These are phyloP conservation scores for Ormyrus rosae DNA, from an alignment of 2,888 invertebrate species.

Conservation along the genomic window DNA sequence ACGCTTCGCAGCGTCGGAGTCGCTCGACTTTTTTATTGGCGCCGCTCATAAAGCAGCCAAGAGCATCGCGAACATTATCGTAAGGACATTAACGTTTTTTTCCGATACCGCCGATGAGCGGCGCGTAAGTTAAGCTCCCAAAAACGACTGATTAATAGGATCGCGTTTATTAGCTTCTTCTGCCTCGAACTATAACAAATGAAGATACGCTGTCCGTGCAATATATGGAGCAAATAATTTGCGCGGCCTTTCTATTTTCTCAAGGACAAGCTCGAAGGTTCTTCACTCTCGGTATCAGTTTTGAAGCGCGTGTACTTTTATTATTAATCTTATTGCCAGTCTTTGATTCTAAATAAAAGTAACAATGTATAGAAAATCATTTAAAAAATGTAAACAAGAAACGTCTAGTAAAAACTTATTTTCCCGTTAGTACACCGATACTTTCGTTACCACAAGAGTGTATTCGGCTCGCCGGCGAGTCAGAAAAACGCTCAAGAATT, in stretches of 20 bases:
- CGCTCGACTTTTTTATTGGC: constrained; percentile 21
- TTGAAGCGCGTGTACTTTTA: too few relatives aligned
- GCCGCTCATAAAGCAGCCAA: constrained; percentile 39
- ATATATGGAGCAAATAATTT: background rate
- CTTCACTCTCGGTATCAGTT: constrained; percentile 7
- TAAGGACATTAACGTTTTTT: constrained; percentile 5
- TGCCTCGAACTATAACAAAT: constrained; percentile 38
- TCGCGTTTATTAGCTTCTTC: constrained; percentile 42
- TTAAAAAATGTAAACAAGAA: too few relatives aligned
- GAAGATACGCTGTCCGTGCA: constrained; percentile 38
- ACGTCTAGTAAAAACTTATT: too few relatives aligned
- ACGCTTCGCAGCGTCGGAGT: constrained; percentile 9
- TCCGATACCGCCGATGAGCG: background rate
- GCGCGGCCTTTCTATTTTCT: too few relatives aligned
- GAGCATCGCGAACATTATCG: constrained; percentile 27
- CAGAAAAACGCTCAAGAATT: too few relatives aligned
- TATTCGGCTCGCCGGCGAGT: too few relatives aligned
- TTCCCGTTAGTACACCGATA: too few relatives aligned
- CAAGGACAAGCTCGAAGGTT: constrained; percentile 15
- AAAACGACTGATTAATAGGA: constrained; percentile 55
- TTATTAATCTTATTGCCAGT: too few relatives aligned
- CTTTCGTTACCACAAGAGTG: too few relatives aligned
- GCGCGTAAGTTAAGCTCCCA: constrained; percentile 8
- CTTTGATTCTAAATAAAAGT: too few relatives aligned
- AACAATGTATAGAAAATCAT: too few relatives aligned